Evolutionary conservation across 2,888 invertebrate species (phyloP).

Genomic region (Tachystola acroxantha): DNA sequence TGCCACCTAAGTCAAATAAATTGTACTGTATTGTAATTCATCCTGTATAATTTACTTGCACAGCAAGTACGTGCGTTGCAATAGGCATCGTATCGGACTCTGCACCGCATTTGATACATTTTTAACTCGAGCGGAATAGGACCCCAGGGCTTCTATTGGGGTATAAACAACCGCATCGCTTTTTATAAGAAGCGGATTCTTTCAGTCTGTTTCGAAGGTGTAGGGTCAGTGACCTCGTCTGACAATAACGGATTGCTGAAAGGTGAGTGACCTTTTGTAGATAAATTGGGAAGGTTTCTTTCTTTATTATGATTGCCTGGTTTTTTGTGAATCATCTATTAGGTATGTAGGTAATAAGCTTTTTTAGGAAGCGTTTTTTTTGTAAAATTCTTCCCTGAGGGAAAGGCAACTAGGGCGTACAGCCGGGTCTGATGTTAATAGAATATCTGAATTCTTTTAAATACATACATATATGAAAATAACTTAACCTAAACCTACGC

Average conservation of each 20-base stretch:
- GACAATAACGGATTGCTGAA: not conserved
- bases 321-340: too few species aligned
- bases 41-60: constrained; percentile 1
- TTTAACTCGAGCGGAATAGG: constrained; percentile 53
- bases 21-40: too few species aligned
- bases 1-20: too few species aligned
- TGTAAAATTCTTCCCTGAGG: too few species aligned
- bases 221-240: constrained; percentile 1
- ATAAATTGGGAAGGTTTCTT: not conserved
- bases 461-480: too few species aligned
- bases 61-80: constrained; percentile 5
- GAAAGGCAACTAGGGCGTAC: too few species aligned
- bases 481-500: too few species aligned
- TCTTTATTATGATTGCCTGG: too few species aligned
- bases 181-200: constrained; percentile 1
- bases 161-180: constrained; percentile 7
- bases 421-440: too few species aligned
- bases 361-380: too few species aligned
- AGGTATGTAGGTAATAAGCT: too few species aligned
- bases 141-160: constrained; percentile 38
- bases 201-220: not conserved
- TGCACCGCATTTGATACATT: constrained; percentile 58
- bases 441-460: too few species aligned
- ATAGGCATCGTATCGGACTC: constrained; percentile 24
- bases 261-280: not conserved